Evolutionary conservation across 2,888 invertebrate genomes (phyloP).

Genomic region (Pollenia angustigena): DNA sequence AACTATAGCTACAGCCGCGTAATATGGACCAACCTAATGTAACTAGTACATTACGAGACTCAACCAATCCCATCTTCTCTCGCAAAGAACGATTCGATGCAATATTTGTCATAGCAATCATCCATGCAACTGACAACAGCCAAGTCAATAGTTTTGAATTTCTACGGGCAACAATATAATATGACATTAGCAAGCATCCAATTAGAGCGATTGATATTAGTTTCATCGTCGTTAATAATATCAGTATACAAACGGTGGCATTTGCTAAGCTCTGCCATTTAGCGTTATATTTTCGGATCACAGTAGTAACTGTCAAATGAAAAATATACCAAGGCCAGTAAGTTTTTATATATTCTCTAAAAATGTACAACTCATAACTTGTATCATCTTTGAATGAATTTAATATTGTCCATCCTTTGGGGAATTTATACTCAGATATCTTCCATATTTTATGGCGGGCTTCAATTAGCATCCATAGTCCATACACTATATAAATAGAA

Average conservation of each 20-base stretch:
- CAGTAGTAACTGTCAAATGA: conserved; percentile 77
- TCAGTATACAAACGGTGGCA: conserved; percentile 77
- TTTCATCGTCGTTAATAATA: conserved; percentile 75
- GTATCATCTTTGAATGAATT: conserved; percentile 80
- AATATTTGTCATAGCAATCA: conserved; percentile 79
- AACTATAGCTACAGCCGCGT: conserved; percentile 88
- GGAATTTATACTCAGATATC: conserved; percentile 67
- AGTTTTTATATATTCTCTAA: conserved; percentile 78
- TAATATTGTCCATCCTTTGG: no score
- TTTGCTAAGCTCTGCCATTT: conserved; percentile 73
- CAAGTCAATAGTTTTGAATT: conserved; percentile 78
- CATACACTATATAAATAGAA: conserved; percentile 80
- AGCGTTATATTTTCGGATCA: conserved; percentile 69
- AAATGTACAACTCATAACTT: conserved; percentile 82
- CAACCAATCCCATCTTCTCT: conserved; percentile 78
- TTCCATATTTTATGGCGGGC: conserved; percentile 78
- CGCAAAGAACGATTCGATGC: conserved; percentile 77
- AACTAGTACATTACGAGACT: conserved; percentile 81
- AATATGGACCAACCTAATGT: conserved; percentile 88
- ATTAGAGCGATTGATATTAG: conserved; percentile 75
- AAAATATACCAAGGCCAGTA: conserved; percentile 81
- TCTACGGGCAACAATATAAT: conserved; percentile 65
- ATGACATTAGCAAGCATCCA: conserved; percentile 62
- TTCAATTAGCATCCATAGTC: conserved; percentile 78
- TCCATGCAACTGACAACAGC: conserved; percentile 79